Conservation (phyloP, 1,140 invertebrate species). For the Homarus americanus region DNA sequence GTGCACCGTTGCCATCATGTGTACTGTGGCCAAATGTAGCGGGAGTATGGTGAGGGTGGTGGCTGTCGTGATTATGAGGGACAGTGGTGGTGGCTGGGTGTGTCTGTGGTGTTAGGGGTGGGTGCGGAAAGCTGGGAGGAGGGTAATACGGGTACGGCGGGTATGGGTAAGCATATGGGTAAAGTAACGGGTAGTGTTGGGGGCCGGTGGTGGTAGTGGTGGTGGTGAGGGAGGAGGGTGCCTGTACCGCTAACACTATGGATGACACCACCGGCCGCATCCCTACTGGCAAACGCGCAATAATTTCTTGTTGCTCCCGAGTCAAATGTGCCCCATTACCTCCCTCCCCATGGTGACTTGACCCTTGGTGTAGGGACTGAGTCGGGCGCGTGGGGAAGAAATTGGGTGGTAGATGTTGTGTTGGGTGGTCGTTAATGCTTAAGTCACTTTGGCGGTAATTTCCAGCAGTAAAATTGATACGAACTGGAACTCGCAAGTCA, state of each 20-base stretch:
- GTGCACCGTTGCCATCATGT: neutral
- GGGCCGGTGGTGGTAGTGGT: neutral
- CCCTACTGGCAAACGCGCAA: constrained; percentile 9
- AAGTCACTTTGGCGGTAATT: constrained; percentile 29
- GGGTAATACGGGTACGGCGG: constrained; percentile 15
- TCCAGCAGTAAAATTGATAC: neutral
- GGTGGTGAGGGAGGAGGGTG: neutral
- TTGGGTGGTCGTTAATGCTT: neutral
- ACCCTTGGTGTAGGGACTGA: neutral
- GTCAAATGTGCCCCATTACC: neutral
- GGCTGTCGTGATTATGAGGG: neutral
- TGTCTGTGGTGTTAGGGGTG: neutral
- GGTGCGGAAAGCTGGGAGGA: neutral
- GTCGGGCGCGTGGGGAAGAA: constrained; percentile 26
- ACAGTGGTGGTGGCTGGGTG: neutral
- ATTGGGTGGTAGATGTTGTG: neutral
- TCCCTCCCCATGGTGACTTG: constrained; percentile 4
- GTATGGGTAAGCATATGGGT: constrained; percentile 3
- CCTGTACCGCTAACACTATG: constrained; percentile 41
- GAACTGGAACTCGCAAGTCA: neutral
- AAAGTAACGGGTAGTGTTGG: neutral
- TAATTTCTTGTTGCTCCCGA: constrained; percentile 19
- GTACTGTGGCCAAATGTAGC: neutral
- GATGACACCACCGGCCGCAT: constrained; percentile 25
- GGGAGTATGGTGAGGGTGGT: neutral